These are phyloP conservation scores for Myotis myotis DNA, from an alignment of 2,797 vertebrate species.

Conservation along the genomic window DNA sequence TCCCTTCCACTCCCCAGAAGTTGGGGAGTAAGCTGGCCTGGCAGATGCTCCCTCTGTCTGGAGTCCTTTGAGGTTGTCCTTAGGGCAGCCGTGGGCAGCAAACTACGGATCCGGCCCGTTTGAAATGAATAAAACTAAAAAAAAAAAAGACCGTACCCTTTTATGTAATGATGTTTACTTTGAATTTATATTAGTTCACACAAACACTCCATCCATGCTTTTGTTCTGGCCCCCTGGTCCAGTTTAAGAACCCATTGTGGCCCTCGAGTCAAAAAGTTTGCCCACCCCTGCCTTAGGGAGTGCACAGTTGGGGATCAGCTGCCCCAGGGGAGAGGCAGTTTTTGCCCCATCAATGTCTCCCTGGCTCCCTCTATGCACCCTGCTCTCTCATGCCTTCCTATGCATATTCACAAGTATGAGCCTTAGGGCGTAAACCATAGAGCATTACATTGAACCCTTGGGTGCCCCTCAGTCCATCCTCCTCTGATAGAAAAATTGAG, in stretches of 20 bases:
- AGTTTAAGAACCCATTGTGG: no score
- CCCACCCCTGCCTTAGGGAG: background rate
- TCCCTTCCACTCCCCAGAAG: background rate
- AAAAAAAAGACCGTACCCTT: no score
- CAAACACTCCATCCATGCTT: no score
- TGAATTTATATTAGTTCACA: no score
- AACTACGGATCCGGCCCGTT: no score
- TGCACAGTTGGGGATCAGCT: background rate
- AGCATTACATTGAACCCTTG: background rate
- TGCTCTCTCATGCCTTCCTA: background rate
- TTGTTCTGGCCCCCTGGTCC: no score
- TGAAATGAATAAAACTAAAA: no score
- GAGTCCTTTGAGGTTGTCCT: background rate
- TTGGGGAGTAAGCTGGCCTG: background rate
- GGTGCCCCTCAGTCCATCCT: background rate
- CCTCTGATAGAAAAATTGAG: background rate
- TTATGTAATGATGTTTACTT: no score
- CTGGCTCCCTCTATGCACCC: background rate
- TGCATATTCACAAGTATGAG: background rate
- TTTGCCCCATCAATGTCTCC: background rate
- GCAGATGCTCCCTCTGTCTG: background rate
- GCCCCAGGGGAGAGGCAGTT: background rate
- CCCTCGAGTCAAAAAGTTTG: no score
- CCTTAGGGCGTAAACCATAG: background rate
- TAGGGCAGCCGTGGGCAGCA: no score